Evolutionary conservation across 1,140 invertebrate species (phyloP), one percentile per base, ranked within the genome.

Genomic region (Temnothorax nylanderi): DNA sequence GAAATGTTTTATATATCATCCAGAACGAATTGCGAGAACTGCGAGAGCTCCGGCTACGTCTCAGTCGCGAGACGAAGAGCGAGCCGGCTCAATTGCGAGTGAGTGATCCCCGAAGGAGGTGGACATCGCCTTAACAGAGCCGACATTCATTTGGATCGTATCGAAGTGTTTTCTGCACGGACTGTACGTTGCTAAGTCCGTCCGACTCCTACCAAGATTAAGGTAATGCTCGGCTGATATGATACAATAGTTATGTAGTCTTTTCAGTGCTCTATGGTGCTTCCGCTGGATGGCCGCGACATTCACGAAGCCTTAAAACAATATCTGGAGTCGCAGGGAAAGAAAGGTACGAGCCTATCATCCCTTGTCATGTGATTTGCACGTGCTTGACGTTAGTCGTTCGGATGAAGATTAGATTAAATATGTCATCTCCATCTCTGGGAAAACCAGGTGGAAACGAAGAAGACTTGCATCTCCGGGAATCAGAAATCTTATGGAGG

Each of bases 161-260:
- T n/a, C 47, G 34, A 47, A 26, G 18, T 51, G 75, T 34, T 89
- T 85, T 88, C 51, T 62, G 11, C 47, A 77, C 54, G 13, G 74
- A 88, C 88, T 89, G 86, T 89, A 89, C 88, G 44, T 56, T n/a
- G 74, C 81, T 78, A 89, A 89, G 87, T 85, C 87, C 78, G 71
- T 72, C 51, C 71, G 71, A 87, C 86, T 88, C 81, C 86, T 88
- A 88, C 80, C 87, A 89, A 88, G 88, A 88, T 89, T 89, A 88
- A 89, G 88, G 87, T 89, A 88, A 88, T 89, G 75, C 78, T 76
- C 81, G 74, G 54, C 41, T 72, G 86, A 89, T 88, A 88, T 78
- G 81, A 88, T 88, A 89, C 88, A 88, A 89, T 89, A 85, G 88
- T 88, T 89, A 89, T 89, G 87, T 88, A 89, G 87, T 71, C 86